Evolutionary conservation across 2,113 vertebrate genomes (phyloP), one percentile per base, ranked within the genome.

Genomic region (Cepphus grylle): DNA sequence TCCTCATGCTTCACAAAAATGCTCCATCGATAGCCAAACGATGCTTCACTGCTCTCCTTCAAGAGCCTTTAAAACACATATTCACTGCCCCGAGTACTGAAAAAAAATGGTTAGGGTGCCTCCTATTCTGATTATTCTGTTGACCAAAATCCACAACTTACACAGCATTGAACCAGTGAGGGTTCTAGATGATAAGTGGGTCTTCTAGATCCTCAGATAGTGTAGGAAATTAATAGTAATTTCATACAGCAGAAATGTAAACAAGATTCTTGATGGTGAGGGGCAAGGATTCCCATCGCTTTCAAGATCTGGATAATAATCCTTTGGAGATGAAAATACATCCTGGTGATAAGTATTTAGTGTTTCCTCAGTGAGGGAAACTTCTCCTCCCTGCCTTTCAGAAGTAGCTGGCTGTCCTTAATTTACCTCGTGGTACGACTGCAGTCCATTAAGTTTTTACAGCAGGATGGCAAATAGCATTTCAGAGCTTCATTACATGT

Each of bases 381-480:
- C 6, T 53, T 81, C 50, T 87, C 11, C 13, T 43, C 15, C 12
- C 27, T 66, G 36, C 83, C 61, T 38, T 76, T 81, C 2, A 2
- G 65, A 52, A 84, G 65, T 62, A 58, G 62, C 43, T 84, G 85
- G 6, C n/a, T 94, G 70, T 79, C 30, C 11, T 61, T 76, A 73
- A 36, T 71, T 90, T 72, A 59, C 52, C 83, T 91, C 0, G 0
- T 76, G 72, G 52, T 73, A 81, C 2, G 8, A 62, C 38, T 67
- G 23, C 82, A 86, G 67, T 81, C 92, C 69, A 81, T 83, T 72
- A 52, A 67, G 72, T n/a, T 95, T 95, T 83, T 96, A 71, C 93
- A 94, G 69, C 91, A 80, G 73, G 29, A 71, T 70, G 36, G 86
- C 70, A 79, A 18, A 22, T 5, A 65, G 70, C 81, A 65, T 91